These are phyloP conservation scores for Urocitellus parryii DNA, from an alignment of 2,113 vertebrate genomes.

Conservation along the genomic window DNA sequence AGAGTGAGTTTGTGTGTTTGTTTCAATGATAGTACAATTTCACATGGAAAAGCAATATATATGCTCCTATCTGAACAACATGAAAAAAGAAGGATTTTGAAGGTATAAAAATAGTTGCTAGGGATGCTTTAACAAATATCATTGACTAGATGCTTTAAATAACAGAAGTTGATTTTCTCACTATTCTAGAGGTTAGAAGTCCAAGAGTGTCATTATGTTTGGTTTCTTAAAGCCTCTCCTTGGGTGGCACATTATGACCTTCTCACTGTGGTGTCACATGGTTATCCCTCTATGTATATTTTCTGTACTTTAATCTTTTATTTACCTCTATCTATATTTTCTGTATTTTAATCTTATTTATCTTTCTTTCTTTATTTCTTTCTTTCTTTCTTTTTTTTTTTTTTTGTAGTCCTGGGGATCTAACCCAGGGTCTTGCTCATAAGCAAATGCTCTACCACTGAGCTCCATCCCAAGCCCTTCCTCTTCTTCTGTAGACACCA, in stretches of 20 bases:
- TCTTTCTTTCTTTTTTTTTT: too few species aligned
- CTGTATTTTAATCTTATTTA: too few species aligned
- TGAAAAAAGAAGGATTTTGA: constrained; percentile 39
- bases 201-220: not conserved
- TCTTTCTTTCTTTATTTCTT: too few species aligned
- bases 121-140: not conserved
- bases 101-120: not conserved
- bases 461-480: too few species aligned
- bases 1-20: not conserved
- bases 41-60: not conserved
- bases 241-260: not conserved
- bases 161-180: not conserved
- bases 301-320: not conserved
- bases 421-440: too few species aligned
- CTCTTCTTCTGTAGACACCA: not conserved
- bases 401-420: not conserved
- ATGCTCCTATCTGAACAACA: not conserved
- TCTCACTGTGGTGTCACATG: not conserved
- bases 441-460: too few species aligned
- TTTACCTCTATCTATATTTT: too few species aligned
- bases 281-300: not conserved
- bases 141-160: not conserved
- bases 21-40: constrained; percentile 27
- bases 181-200: constrained; percentile 11
- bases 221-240: not conserved